These are phyloP conservation scores for Micrasema longulum DNA, from an alignment of 1,140 invertebrate genomes.

Conservation along the genomic window DNA sequence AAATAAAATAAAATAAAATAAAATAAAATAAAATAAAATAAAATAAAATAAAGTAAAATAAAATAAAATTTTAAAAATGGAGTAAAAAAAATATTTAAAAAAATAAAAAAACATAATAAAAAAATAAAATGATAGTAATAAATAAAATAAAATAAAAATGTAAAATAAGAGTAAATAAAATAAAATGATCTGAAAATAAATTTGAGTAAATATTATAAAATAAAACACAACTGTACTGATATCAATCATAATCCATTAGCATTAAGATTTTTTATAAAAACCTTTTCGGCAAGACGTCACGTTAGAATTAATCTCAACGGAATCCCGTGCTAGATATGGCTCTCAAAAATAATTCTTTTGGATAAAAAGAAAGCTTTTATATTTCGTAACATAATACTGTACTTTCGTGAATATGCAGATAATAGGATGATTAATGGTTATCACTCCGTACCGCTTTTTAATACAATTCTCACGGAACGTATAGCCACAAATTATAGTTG, in stretches of 20 bases:
- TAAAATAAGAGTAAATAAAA: not conserved
- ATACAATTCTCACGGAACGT: not conserved
- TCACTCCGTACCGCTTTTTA: not conserved
- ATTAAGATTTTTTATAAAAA: slow-evolving; percentile 3
- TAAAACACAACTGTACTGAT: not conserved
- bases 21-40: too few relatives aligned
- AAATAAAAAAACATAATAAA: too few relatives aligned
- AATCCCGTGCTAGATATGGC: not conserved
- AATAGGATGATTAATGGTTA: slow-evolving; percentile 34
- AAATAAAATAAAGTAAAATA: too few relatives aligned
- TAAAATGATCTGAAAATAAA: too few relatives aligned
- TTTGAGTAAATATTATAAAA: too few relatives aligned
- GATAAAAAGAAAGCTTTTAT: slow-evolving; percentile 18
- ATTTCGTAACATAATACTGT: slow-evolving; percentile 7
- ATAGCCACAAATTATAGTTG: not conserved
- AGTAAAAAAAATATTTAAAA: too few relatives aligned
- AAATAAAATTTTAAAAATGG: too few relatives aligned
- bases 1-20: too few relatives aligned
- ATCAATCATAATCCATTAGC: slow-evolving; percentile 10
- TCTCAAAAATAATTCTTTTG: slow-evolving; percentile 7
- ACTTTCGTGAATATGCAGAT: slow-evolving; percentile 13
- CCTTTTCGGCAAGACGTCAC: not conserved
- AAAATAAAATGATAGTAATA: too few relatives aligned
- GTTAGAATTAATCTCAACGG: slow-evolving; percentile 1
- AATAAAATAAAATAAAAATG: not conserved